Conservation (phyloP, 2,797 vertebrate species). For the Trematomus bernacchii region DNA sequence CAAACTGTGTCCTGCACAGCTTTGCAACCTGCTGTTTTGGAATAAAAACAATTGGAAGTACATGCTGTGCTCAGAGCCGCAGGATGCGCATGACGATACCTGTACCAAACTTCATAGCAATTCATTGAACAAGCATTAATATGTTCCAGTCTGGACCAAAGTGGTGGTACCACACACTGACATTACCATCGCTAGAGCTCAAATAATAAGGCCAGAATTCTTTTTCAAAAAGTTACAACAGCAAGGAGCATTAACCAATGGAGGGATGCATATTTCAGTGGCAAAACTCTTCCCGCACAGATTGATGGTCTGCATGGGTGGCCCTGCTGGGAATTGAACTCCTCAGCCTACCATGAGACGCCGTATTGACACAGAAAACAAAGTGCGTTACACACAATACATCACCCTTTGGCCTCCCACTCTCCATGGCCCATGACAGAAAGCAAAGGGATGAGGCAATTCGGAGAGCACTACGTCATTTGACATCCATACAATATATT, state of each 20-base stretch:
- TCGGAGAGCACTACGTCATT: slow-evolving; percentile 45
- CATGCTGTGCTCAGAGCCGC: neutral
- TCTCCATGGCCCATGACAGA: slow-evolving; percentile 62
- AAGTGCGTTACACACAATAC: slow-evolving; percentile 58
- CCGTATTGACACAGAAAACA: slow-evolving; percentile 64
- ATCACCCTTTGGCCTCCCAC: slow-evolving; percentile 65
- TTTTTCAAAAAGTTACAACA: neutral
- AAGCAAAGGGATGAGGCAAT: slow-evolving; percentile 52
- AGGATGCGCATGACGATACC: slow-evolving; percentile 9
- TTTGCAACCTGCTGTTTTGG: neutral
- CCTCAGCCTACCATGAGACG: slow-evolving; percentile 38
- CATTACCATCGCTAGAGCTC: neutral
- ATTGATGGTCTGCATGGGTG: slow-evolving; percentile 74
- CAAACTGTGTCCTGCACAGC: neutral
- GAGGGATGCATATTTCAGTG: slow-evolving; percentile 39
- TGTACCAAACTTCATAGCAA: neutral
- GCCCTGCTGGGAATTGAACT: slow-evolving; percentile 51
- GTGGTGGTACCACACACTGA: neutral
- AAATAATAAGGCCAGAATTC: neutral
- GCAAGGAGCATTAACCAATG: neutral
- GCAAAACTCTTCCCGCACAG: slow-evolving; percentile 37
- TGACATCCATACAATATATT: slow-evolving; percentile 55
- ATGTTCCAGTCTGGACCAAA: neutral
- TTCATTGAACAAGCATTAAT: neutral
- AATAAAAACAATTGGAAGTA: too few relatives aligned